phyloP scores from a whole-genome alignment of 2,797 vertebrate genomes.

The Tamandua tetradactyla region DNA sequence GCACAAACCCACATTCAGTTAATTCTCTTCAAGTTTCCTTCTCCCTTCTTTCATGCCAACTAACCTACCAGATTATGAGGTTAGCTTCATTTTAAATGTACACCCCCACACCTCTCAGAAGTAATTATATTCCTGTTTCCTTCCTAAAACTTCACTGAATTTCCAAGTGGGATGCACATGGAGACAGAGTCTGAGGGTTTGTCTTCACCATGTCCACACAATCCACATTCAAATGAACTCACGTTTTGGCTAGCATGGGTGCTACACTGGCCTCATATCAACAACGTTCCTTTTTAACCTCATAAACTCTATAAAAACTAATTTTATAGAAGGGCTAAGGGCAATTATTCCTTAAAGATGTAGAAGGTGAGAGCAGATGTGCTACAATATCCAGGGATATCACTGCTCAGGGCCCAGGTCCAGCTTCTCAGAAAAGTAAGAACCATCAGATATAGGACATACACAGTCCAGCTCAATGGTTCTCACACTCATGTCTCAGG shows the following conservation, averaged over 20 bases:
- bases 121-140: neutral
- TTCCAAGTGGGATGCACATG: neutral
- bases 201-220: neutral
- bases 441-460: neutral
- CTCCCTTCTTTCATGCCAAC: neutral
- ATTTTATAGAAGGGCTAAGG: neutral
- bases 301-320: neutral
- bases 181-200: neutral
- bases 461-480: neutral
- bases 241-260: neutral
- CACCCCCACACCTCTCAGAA: neutral
- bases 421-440: neutral
- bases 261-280: neutral
- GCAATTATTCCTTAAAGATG: neutral
- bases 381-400: neutral
- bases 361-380: neutral
- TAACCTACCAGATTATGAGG: neutral
- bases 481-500: neutral
- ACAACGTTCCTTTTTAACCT: neutral
- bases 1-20: neutral
- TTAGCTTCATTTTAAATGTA: slow-evolving; percentile 3
- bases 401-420: no score
- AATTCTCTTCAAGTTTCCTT: slow-evolving; percentile 20
- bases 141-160: neutral
- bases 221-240: neutral